Conservation (phyloP, 2,888 invertebrate genomes). For the Drosophila sordidula region DNA sequence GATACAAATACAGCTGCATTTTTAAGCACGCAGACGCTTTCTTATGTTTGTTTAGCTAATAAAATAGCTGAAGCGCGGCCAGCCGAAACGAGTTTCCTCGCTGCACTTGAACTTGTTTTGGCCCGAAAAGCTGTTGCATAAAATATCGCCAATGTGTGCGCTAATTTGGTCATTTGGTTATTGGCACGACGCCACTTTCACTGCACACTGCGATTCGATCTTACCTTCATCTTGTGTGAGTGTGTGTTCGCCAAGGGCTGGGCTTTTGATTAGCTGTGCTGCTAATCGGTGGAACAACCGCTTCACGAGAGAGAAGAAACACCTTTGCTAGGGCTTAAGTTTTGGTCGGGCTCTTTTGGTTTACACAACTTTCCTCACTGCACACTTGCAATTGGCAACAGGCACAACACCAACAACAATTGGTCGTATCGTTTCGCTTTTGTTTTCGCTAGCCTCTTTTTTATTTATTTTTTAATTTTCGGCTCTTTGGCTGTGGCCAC, state of each 20-base stretch:
- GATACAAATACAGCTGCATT: not conserved
- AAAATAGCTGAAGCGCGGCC: conserved; percentile 54
- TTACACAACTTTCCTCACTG: conserved; percentile 65
- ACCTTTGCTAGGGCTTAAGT: conserved; percentile 9
- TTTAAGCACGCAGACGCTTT: conserved; percentile 33
- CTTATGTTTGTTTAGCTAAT: conserved; percentile 55
- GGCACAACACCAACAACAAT: conserved; percentile 14
- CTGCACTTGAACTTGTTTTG: conserved; percentile 79
- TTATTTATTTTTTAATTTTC: conserved; percentile 7
- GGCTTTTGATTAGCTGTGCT: conserved; percentile 45
- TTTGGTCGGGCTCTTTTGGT: conserved; percentile 30
- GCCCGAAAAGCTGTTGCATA: conserved; percentile 63
- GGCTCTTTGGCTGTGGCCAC: conserved; percentile 19
- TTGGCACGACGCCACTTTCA: conserved; percentile 63
- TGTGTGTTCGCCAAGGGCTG: conserved; percentile 23
- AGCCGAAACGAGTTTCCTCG: conserved; percentile 56
- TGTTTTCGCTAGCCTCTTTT: conserved; percentile 34
- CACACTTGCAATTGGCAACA: conserved; percentile 58
- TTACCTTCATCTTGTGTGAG: conserved; percentile 66
- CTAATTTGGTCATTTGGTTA: conserved; percentile 58
- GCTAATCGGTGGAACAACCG: conserved; percentile 49
- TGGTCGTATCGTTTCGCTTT: conserved; percentile 56
- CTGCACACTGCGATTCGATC: conserved; percentile 36
- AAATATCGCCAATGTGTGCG: conserved; percentile 26
- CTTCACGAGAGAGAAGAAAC: not conserved